Conservation (phyloP, 2,113 vertebrate genomes). For the Lamprotornis superbus region DNA sequence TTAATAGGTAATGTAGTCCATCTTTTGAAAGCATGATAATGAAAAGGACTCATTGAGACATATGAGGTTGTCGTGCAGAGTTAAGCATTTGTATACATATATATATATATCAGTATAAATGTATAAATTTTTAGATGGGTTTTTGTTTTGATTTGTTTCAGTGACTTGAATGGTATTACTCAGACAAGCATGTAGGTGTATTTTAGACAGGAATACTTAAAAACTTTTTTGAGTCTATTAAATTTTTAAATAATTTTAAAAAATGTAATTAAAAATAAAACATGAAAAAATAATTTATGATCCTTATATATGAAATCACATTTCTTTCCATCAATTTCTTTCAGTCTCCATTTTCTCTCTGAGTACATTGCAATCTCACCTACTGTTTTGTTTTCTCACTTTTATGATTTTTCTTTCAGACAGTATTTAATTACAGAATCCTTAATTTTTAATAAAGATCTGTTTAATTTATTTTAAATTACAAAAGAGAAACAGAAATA, state of each 20-base stretch:
- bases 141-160: background rate
- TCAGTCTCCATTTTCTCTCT: background rate
- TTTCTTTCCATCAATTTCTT: background rate
- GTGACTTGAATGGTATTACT: background rate
- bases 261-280: background rate
- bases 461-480: background rate
- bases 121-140: background rate
- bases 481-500: background rate
- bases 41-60: background rate
- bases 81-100: background rate
- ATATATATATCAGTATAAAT: background rate
- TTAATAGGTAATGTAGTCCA: background rate
- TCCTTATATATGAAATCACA: fast-evolving
- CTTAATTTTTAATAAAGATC: background rate
- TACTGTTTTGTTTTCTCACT: background rate
- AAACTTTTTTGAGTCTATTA: background rate
- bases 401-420: background rate
- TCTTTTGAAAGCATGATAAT: background rate
- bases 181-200: background rate
- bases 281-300: background rate
- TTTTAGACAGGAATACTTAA: background rate
- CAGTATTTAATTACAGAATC: background rate
- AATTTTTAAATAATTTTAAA: background rate
- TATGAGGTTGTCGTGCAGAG: background rate
- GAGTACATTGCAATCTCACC: background rate